Evolutionary conservation across 2,888 invertebrate genomes (phyloP), one percentile per base, ranked within the genome.

Genomic region (Bellardia bayeri): DNA sequence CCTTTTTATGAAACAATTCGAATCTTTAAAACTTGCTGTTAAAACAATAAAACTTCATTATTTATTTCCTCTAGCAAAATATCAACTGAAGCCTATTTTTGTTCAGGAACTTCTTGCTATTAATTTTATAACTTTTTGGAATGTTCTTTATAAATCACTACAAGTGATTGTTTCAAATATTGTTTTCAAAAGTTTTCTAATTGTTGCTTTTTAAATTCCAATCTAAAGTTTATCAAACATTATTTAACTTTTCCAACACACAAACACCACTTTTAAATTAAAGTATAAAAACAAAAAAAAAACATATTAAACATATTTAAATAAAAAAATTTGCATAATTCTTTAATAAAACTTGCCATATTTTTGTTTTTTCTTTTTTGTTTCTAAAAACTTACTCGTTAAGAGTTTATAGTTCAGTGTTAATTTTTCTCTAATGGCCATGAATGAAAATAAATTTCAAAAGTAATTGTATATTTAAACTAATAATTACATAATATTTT

Each of bases 401-500:
- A 23, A 61, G 37, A 5, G 3, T 45, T 72, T 56, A 49, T 16
- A 58, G 6, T 58, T 58, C 3, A 23, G 13, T 58, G 23, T 14
- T 30, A 61, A 33, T 42, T 68, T 23, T 49, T 63, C 5, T 6
- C 33, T 71, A 66, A 78, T 79, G 79, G 72, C 66, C 72, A 49
- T 78, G 37, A 78, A 40, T 76, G 37, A 33, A 68, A 79, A 51
- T 71, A 4, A 74, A 63, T 33, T 79, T 72, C 13, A 58, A 63
- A 23, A 30, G 7, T 30, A 69, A 71, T 33, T 37, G 2, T 33
- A 54, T 51, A 58, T 56, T 51, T 61, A 66, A 63, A 68, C 56
- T 75, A 40, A 61, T 79, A 82, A 61, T 66, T 72, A 75, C 75
- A 79, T 81, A 72, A 84, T 72, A 72, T 74, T 84, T 81, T 72